Percentiles rank a stretch among this genome's conserved stretches.
phyloP scores from a whole-genome alignment of 2,888 invertebrate species.

The Harpalus rufipes region DNA sequence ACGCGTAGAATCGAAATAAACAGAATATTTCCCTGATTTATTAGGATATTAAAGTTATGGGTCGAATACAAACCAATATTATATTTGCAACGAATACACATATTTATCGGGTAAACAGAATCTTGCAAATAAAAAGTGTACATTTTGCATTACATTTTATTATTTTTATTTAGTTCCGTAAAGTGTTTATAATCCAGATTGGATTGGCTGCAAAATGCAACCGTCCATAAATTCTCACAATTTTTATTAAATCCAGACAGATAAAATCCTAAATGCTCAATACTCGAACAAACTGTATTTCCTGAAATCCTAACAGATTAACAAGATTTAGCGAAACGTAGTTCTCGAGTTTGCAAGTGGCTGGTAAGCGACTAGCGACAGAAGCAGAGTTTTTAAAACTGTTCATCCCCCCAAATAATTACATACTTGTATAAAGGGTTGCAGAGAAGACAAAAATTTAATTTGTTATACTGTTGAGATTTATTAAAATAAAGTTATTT shows the following conservation, averaged over 20 bases:
- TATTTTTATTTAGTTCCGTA: neutral
- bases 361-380: neutral
- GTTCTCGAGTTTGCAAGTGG: conserved; percentile 35
- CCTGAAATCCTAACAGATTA: conserved; percentile 44
- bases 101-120: neutral
- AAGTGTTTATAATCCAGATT: conserved; percentile 9
- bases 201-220: conserved; percentile 9
- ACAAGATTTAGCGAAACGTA: conserved; percentile 44
- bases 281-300: conserved; percentile 32
- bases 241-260: conserved; percentile 38
- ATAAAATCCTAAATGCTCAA: conserved; percentile 40
- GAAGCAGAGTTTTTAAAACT: neutral
- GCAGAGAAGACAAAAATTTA: neutral
- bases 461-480: too few species aligned
- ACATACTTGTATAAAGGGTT: neutral
- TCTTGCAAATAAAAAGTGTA: neutral
- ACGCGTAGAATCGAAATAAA: neutral
- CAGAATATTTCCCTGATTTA: conserved; percentile 2
- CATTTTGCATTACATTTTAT: neutral
- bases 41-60: neutral
- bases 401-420: neutral
- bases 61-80: neutral
- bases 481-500: too few species aligned
- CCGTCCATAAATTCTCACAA: conserved; percentile 20
- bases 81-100: neutral